Base-by-base conservation (phyloP, 2,888 invertebrate species). In the Polia nebulosa region DNA sequence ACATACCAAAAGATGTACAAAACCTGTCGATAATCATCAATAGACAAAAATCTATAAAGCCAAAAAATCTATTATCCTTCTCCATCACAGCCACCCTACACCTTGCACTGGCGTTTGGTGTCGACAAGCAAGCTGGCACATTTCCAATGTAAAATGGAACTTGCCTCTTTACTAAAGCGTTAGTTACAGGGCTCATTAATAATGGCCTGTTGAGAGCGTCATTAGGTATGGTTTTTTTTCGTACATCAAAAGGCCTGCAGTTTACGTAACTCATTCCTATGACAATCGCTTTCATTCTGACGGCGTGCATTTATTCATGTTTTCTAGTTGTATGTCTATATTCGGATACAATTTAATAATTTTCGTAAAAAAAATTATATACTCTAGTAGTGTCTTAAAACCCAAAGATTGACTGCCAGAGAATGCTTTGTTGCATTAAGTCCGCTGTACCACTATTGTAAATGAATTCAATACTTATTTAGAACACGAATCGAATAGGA, bases 141-240 rank as follows among this genome's bases (percentile, higher is more conserved):
- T 71, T 85, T 91, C 94, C 94, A 94, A 93, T 88, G 88, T 89
- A 90, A 85, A 93, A 92, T 93, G 90, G 90, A 88, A 85, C 88
- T 88, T 82, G 87, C 86, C 87, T 85, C 88, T 89, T 88, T 88
- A 86, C 84, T 85, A 84, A 85, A 84, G 81, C 87, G 84, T 88
- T 88, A 86, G 86, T 89, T 87, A 84, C 87, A 72, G 82, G 82
- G 85, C 84, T 89, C 92, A 90, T 93, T 92, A 91, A 91, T 93
- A 92, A 92, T 92, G 90, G 91, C 90, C 88, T 75, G 81, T 80
- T 77, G 76, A 79, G 80, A 78, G 80, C 69, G 80, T 82, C 86
- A 82, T 86, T 87, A 88, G 77, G 75, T 49, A 63, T 47, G 56
- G 39, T 65, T 80, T 78, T 79, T 78, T 72, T 68, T 71, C 27